Evolutionary conservation across 2,888 invertebrate genomes (phyloP), one percentile per base, ranked within the genome.

Genomic region (Drosophila colorata): DNA sequence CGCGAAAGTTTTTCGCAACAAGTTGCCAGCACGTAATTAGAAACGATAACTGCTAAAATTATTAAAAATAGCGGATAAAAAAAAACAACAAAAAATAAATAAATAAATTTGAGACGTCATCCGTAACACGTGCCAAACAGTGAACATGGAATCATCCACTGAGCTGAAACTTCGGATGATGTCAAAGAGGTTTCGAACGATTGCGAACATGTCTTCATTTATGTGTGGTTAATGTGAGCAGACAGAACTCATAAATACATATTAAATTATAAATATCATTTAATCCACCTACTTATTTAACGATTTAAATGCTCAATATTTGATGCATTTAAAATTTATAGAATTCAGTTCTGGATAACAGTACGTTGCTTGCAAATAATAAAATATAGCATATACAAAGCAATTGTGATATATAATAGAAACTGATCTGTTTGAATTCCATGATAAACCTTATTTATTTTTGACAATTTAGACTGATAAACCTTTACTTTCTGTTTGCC

Each of bases 21-120:
- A 57, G 31, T 48, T 57, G 49, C 48, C 58, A 57, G 71, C 74
- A 74, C 74, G 76, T 75, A 74, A 71, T 74, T 75, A 74, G 67
- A 75, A 71, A 52, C 58, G 71, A 75, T 75, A 71, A 71, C 33
- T 40, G 43, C 20, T 41, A 33, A 18, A 46, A 46, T 46, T 23
- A 41, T 7, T 11, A 44, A 35, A 43, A 69, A 33, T 25, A 43
- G n/a, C 2, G 3, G 31, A 7, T 6, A 35, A n/a, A 38, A 16
- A 20, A 13, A 16, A 49, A 44, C 41, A 14, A 35, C 2, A 38
- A 7, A 38, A 16, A 52, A 5, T 9, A 31, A 11, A 18, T 38
- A 31, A 44, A 41, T 9, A 53, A 33, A 38, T 33, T 49, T 13
- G 48, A 61, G 37, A 48, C 38, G 52, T 20, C 55, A 52, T 51